A percentile compares a stretch with the other conserved stretches of the same genome.
Conservation (phyloP, 1,140 invertebrate genomes). For the Danaus plexippus region DNA sequence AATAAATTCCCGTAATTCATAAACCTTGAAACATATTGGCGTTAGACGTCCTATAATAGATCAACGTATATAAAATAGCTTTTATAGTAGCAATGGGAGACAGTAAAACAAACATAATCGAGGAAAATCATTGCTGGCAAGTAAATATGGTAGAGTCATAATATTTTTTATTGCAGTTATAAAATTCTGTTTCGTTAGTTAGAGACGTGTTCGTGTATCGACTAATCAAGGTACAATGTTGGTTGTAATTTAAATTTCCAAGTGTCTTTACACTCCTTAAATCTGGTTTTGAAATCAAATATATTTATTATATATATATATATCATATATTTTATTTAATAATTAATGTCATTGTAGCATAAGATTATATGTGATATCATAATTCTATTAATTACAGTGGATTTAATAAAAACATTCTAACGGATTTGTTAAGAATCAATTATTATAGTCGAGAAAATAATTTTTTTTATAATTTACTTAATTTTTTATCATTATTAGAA, state of each 20-base stretch:
- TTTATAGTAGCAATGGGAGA: slow-evolving; percentile 29
- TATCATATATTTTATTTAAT: background rate
- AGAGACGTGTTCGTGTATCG: slow-evolving; percentile 7
- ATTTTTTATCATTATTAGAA: too few species aligned
- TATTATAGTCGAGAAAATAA: too few species aligned
- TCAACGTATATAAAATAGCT: slow-evolving; percentile 19
- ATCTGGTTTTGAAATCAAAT: background rate
- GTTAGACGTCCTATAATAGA: slow-evolving; percentile 1
- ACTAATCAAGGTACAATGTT: slow-evolving; percentile 19
- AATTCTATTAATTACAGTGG: too few species aligned
- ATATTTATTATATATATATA: background rate
- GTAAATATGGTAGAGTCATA: slow-evolving; percentile 36
- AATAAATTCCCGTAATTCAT: too few species aligned
- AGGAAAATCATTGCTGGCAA: slow-evolving; percentile 25
- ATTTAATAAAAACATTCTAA: too few species aligned
- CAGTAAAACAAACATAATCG: slow-evolving; percentile 36
- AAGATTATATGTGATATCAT: too few species aligned
- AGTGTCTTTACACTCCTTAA: too few species aligned
- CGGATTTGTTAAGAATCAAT: too few species aligned
- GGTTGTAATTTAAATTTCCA: background rate
- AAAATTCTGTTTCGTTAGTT: slow-evolving; percentile 26
- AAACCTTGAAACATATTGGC: too few species aligned
- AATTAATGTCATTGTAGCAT: too few species aligned
- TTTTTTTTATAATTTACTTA: too few species aligned
- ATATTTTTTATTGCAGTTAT: slow-evolving; percentile 39